phyloP scores from a whole-genome alignment of 2,113 vertebrate genomes.

The Chelonoidis abingdonii region DNA sequence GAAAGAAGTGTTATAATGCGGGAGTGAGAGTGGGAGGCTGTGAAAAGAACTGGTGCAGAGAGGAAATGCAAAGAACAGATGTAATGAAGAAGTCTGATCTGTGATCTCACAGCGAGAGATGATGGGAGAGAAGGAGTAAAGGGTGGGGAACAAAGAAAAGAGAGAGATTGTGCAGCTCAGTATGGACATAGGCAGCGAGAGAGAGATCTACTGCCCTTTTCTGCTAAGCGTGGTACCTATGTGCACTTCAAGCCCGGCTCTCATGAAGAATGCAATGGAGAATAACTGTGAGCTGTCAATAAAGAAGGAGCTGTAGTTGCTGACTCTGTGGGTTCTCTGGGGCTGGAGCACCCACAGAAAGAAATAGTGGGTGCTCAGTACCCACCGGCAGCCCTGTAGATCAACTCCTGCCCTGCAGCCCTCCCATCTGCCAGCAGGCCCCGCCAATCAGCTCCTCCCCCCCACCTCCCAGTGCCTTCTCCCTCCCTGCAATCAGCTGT shows the following conservation, averaged over 20 bases:
- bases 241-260: neutral
- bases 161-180: neutral
- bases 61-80: conserved; percentile 27
- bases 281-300: conserved; percentile 1
- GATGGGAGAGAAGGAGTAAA: neutral
- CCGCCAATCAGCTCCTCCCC: too few relatives aligned
- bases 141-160: neutral
- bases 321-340: too few relatives aligned
- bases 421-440: too few relatives aligned
- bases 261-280: conserved; percentile 43
- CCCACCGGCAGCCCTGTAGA: too few relatives aligned
- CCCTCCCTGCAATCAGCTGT: too few relatives aligned
- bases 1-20: conserved; percentile 7
- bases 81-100: conserved; percentile 38
- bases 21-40: conserved; percentile 60
- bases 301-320: neutral
- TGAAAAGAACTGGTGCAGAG: conserved; percentile 38
- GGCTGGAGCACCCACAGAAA: too few relatives aligned
- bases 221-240: conserved; percentile 36
- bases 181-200: conserved; percentile 19
- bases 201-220: conserved; percentile 63
- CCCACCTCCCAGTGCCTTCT: too few relatives aligned
- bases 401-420: too few relatives aligned
- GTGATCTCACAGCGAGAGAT: neutral
- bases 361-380: too few relatives aligned